Conservation (phyloP, 1,140 invertebrate species). For the Trissolcus basalis region DNA sequence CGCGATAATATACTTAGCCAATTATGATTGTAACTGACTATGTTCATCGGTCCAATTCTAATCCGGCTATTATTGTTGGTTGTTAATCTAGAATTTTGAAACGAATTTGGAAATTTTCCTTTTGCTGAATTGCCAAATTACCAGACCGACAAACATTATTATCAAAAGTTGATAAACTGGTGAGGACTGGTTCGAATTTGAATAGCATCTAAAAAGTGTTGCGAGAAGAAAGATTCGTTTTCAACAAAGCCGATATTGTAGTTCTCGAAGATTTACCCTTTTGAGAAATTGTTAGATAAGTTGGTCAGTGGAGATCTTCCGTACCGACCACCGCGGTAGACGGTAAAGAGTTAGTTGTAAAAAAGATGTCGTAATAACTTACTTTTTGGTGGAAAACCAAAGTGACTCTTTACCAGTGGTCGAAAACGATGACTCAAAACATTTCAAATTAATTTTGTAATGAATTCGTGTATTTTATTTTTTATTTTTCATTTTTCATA, state of each 20-base stretch:
- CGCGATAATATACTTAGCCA: constrained; percentile 28
- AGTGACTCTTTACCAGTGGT: constrained; percentile 38
- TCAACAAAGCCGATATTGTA: constrained; percentile 31
- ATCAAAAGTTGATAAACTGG: too few relatives aligned
- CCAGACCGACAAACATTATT: too few relatives aligned
- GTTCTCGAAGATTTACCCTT: constrained; percentile 6
- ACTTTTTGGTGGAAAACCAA: constrained; percentile 31
- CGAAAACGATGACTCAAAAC: constrained; percentile 18
- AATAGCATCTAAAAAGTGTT: too few relatives aligned
- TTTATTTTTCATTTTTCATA: too few relatives aligned
- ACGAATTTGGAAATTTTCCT: too few relatives aligned
- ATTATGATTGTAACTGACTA: constrained; percentile 24
- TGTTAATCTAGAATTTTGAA: constrained; percentile 28
- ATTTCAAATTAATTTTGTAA: too few relatives aligned
- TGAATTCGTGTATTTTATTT: too few relatives aligned
- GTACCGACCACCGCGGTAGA: constrained; percentile 51
- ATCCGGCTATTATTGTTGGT: constrained; percentile 28
- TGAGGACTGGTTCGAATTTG: too few relatives aligned
- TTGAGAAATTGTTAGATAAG: constrained; percentile 37
- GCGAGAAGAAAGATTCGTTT: background rate
- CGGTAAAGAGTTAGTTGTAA: constrained; percentile 32
- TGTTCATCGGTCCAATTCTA: constrained; percentile 24
- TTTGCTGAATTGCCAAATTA: too few relatives aligned
- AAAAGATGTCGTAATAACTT: constrained; percentile 44
- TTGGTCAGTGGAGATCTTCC: constrained; percentile 28